These are phyloP conservation scores for Halcyon badia DNA, from an alignment of 2,797 vertebrate genomes.

Conservation along the genomic window DNA sequence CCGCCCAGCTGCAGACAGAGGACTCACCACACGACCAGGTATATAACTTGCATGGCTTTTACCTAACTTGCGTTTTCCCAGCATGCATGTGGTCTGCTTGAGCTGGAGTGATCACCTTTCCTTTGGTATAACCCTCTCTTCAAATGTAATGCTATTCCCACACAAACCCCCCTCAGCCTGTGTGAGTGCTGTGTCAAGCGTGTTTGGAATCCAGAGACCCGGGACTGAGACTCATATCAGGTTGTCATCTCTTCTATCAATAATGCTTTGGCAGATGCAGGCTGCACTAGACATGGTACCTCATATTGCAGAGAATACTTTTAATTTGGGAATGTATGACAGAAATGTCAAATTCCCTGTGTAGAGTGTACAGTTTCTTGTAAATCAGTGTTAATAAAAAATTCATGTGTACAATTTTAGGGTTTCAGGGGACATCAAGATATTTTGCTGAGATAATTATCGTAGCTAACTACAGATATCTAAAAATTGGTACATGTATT, in stretches of 20 bases:
- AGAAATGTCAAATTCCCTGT: accelerated
- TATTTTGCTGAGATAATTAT: background rate
- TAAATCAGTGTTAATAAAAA: background rate
- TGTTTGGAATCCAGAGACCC: background rate
- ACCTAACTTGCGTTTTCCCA: background rate
- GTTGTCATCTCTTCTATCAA: background rate
- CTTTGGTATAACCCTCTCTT: background rate
- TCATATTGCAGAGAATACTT: background rate
- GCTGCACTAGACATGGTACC: background rate
- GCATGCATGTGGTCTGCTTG: conserved; percentile 7
- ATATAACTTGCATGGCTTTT: conserved; percentile 60
- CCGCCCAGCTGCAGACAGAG: conserved; percentile 92
- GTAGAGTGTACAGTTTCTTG: background rate
- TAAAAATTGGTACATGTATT: background rate
- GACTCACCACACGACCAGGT: conserved; percentile 95
- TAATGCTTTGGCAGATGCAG: background rate
- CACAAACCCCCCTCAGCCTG: background rate
- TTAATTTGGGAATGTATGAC: background rate
- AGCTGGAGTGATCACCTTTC: background rate
- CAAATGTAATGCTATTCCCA: background rate
- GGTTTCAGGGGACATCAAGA: background rate
- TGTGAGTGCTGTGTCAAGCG: background rate
- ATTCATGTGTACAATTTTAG: background rate
- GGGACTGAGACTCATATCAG: background rate
- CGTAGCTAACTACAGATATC: background rate